A percentile compares a stretch with the other conserved stretches of the same genome.
phyloP scores from a whole-genome alignment of 2,113 vertebrate genomes.

The Stomatorhinus ivindoensis region DNA sequence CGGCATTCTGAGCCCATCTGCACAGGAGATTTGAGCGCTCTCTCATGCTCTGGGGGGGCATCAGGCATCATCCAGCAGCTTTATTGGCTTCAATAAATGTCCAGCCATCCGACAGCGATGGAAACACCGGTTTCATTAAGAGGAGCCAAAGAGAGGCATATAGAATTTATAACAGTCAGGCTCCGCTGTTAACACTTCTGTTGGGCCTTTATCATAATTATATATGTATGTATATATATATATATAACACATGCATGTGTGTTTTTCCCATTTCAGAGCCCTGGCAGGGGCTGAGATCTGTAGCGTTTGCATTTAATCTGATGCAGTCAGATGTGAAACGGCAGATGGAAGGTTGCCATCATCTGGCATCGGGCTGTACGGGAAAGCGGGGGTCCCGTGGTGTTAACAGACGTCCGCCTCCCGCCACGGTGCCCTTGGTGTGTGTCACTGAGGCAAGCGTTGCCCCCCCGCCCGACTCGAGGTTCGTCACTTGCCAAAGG shows the following conservation, averaged over 20 bases:
- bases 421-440: conserved; percentile 13
- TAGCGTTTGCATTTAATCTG: neutral
- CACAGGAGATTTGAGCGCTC: conserved; percentile 13
- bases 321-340: neutral
- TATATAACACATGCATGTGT: neutral
- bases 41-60: neutral
- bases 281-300: neutral
- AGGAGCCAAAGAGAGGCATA: neutral
- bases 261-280: neutral
- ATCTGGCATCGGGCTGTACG: neutral
- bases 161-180: neutral
- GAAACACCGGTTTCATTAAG: conserved; percentile 16
- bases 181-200: neutral
- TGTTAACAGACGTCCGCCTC: conserved; percentile 22
- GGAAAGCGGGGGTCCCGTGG: neutral
- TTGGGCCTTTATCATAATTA: neutral
- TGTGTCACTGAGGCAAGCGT: neutral
- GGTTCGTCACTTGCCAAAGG: neutral
- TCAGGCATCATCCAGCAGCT: neutral
- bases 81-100: conserved; percentile 14
- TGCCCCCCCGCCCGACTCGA: conserved; percentile 22
- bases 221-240: neutral
- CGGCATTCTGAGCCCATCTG: neutral
- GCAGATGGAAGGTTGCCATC: conserved; percentile 5
- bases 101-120: neutral